phyloP scores from a whole-genome alignment of 64 coral and sea anemone species.

The Montipora efflorescens region DNA sequence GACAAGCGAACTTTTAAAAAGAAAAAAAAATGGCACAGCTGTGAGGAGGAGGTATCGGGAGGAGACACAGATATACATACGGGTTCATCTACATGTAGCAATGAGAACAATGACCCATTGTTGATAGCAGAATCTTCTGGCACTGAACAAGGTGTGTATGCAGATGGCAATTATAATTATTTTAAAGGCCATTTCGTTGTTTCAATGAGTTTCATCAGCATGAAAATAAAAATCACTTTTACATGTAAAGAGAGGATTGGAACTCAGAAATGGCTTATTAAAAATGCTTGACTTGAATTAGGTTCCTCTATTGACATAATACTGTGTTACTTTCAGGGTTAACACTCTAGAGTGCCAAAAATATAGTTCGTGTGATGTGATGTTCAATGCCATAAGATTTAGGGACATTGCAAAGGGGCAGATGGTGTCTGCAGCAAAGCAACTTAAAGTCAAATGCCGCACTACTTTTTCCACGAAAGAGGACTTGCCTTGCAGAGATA shows the following conservation, averaged over 20 bases:
- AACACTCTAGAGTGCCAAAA: constrained; percentile 13
- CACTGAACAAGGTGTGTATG: background rate
- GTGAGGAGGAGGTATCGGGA: background rate
- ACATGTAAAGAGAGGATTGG: no score
- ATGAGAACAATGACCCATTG: background rate
- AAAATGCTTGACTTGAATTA: no score
- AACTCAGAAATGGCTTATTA: no score
- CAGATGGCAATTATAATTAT: background rate
- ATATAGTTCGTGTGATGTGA: background rate
- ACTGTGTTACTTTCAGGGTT: constrained; percentile 1
- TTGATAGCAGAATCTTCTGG: background rate
- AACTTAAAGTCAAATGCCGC: background rate
- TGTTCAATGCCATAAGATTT: constrained; percentile 13
- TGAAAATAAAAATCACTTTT: no score
- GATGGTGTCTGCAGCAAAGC: constrained; percentile 10
- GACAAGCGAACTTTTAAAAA: background rate
- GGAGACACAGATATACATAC: background rate
- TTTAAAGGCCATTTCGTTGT: no score
- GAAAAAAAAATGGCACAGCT: background rate
- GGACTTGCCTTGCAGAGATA: background rate
- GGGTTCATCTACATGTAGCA: background rate
- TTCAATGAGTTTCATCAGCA: no score
- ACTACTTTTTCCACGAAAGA: background rate
- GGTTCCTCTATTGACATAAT: no score
- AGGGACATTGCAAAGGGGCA: background rate